Base-by-base conservation (phyloP, 2,113 vertebrate genomes). In the Macrotis lagotis region DNA sequence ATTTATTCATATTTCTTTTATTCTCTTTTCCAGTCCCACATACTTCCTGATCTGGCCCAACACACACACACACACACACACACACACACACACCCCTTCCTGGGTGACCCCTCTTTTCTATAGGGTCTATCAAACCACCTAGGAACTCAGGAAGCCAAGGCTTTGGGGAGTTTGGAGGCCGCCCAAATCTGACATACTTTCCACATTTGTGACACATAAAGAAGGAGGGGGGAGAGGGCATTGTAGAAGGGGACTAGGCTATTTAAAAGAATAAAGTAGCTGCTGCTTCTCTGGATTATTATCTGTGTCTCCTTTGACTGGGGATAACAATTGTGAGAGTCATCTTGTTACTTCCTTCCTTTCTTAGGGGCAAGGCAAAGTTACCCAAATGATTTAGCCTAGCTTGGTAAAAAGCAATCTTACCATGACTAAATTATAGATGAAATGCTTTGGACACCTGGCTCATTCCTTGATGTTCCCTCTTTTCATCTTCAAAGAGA, bases 351-450 rank as follows among this genome's bases (percentile, higher is more conserved):
- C 66, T n/a, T 44, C 66, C 66, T 44, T 74, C 37, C 55, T n/a
- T 66, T 66, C 59, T 7, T 74, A n/a, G 14, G 37, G 37, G 66
- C 66, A 44, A 2, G 37, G 22, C 14, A 19, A 14, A 74, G 66
- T 74, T 7, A 66, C 31, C 59, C 59, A 74, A 37, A 4, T n/a
- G 37, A 74, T 22, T 74, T 19, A 74, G 37, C 66, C 31, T 74
- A 0, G 1, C 7, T 83, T 44, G n/a, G 5, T 44, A 44, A n/a
- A n/a, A n/a, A 44, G 16, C n/a, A 44, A 12, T 44, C 4, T 0
- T 83, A 22, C 66, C 66, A 44, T 37, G 37, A 19, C 66, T 83
- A 74, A 83, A 19, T 83, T 44, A 14, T 55, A 26, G 89, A 3
- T 51, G 0, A 48, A 12, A 47, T 3, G 0, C 14, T 83, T 66